phyloP scores from a whole-genome alignment of 1,140 invertebrate species.

The Microvelia longipes region DNA sequence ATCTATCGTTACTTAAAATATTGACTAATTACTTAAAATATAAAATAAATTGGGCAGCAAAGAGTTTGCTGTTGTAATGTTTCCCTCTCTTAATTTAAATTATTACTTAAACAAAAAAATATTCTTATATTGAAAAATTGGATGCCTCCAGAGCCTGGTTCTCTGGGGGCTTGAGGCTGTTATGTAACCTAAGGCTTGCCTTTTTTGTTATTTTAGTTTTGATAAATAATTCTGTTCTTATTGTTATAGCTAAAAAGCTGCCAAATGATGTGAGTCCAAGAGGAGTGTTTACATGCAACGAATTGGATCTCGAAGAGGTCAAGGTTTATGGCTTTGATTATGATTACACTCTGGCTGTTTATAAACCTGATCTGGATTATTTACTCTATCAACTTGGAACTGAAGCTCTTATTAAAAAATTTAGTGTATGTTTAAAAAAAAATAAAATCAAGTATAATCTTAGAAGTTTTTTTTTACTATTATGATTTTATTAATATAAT shows the following conservation, averaged over 20 bases:
- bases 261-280: constrained; percentile 67
- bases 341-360: constrained; percentile 94
- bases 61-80: too few relatives aligned
- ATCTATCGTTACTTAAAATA: too few relatives aligned
- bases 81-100: too few relatives aligned
- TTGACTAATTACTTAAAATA: too few relatives aligned
- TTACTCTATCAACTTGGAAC: constrained; percentile 84
- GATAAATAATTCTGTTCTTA: constrained; percentile 5
- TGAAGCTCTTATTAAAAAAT: constrained; percentile 71
- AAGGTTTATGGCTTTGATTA: constrained; percentile 97
- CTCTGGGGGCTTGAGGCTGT: too few relatives aligned
- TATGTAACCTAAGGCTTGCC: too few relatives aligned
- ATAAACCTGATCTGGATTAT: constrained; percentile 75
- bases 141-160: too few relatives aligned
- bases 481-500: too few relatives aligned
- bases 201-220: too few relatives aligned
- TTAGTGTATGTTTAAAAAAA: constrained; percentile 59
- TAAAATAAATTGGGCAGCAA: too few relatives aligned
- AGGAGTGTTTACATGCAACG: constrained; percentile 94
- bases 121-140: too few relatives aligned
- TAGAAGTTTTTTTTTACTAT: neutral
- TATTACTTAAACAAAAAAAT: too few relatives aligned
- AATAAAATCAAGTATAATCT: neutral
- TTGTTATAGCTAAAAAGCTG: constrained; percentile 58
- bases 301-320: constrained; percentile 77